Percentiles rank a stretch among this genome's conserved stretches.
These are phyloP conservation scores for Gandaritis pyraliata DNA, from an alignment of 2,888 invertebrate species.

Conservation along the genomic window DNA sequence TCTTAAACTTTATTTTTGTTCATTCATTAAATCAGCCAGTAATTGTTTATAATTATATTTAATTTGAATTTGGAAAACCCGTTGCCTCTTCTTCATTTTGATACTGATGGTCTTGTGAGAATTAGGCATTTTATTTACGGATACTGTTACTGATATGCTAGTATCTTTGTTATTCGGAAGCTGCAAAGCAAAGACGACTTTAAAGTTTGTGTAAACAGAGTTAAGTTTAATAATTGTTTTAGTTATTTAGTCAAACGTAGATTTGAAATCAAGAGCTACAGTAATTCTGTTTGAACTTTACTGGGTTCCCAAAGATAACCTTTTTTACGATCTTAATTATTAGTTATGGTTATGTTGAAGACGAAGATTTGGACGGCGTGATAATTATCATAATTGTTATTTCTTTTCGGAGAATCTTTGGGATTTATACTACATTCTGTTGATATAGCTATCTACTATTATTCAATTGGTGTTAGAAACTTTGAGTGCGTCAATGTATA, in stretches of 20 bases:
- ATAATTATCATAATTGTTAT: conserved; percentile 77
- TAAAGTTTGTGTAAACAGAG: conserved; percentile 8
- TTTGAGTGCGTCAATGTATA: background rate
- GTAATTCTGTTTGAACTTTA: conserved; percentile 76
- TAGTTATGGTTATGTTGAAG: conserved; percentile 66
- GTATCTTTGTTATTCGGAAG: conserved; percentile 19
- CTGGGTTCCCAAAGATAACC: conserved; percentile 74
- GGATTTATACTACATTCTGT: conserved; percentile 48
- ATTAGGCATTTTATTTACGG: conserved; percentile 69
- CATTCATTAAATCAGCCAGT: conserved; percentile 75
- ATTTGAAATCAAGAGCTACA: conserved; percentile 72
- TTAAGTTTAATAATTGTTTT: conserved; percentile 3
- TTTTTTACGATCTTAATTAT: conserved; percentile 77
- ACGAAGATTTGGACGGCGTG: conserved; percentile 65
- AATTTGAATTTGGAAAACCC: conserved; percentile 71
- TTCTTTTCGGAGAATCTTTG: conserved; percentile 62
- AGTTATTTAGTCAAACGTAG: conserved; percentile 18
- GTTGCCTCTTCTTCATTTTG: conserved; percentile 67
- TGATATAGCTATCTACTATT: conserved; percentile 4
- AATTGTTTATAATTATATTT: conserved; percentile 82
- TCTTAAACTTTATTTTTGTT: conserved; percentile 61
- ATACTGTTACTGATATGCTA: conserved; percentile 34
- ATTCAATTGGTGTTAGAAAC: background rate
- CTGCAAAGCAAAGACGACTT: conserved; percentile 16
- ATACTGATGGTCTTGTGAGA: conserved; percentile 68